These are phyloP conservation scores for Arge pagana DNA, from an alignment of 2,888 invertebrate genomes.

Conservation along the genomic window DNA sequence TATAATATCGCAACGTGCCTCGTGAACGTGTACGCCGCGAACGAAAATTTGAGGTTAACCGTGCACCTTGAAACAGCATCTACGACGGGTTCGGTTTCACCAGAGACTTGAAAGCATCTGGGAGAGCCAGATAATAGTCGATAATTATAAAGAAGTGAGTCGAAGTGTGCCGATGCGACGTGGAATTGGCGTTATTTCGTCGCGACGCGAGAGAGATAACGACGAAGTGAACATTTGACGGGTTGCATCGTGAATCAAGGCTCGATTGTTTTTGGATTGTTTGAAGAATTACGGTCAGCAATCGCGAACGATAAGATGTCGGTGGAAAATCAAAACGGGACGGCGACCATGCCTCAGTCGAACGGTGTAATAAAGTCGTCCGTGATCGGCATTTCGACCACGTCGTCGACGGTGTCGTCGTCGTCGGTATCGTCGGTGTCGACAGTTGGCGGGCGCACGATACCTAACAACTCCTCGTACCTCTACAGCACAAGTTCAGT, in stretches of 20 bases:
- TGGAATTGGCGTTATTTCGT: too few relatives aligned
- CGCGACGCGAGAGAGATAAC: too few relatives aligned
- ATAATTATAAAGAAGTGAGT: too few relatives aligned
- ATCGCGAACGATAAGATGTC: constrained; percentile 33
- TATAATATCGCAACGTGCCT: too few relatives aligned
- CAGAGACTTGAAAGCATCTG: too few relatives aligned
- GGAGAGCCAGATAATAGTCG: too few relatives aligned
- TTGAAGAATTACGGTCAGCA: not conserved
- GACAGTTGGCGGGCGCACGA: constrained; percentile 37
- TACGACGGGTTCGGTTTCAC: too few relatives aligned
- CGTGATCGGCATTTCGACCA: constrained; percentile 31
- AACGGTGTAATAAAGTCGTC: constrained; percentile 49
- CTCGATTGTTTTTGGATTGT: not conserved
- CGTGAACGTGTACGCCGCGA: too few relatives aligned
- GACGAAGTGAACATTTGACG: too few relatives aligned
- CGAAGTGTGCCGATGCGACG: too few relatives aligned
- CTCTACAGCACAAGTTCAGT: constrained; percentile 51
- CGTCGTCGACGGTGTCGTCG: constrained; percentile 27
- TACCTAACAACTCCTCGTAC: constrained; percentile 52
- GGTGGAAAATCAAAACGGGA: constrained; percentile 46
- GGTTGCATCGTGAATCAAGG: not conserved
- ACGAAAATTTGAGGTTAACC: too few relatives aligned
- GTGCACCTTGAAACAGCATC: too few relatives aligned
- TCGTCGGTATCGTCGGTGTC: constrained; percentile 32
- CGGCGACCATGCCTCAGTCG: constrained; percentile 38